Base-by-base conservation (phyloP, 2,797 vertebrate genomes). In the Urocyon cinereoargenteus region DNA sequence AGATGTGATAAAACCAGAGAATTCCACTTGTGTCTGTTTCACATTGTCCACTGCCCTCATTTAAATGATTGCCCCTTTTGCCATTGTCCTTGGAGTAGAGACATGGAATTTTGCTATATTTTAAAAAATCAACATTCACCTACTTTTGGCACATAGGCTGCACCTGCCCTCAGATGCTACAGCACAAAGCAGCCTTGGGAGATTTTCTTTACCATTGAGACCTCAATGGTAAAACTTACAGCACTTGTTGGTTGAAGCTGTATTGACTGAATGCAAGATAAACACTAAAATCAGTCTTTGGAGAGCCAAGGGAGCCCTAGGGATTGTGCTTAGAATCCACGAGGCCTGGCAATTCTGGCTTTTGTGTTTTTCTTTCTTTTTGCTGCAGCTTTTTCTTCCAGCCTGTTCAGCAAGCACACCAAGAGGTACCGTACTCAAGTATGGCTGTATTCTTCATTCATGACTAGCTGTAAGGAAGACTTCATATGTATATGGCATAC, bases 301-400 rank as follows among this genome's bases (percentile, higher is more conserved):
- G 97, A 91, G 95, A 98, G 86, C 90, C 83, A 87, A 97, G 77
- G 86, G 92, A 97, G 79, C 97, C 97, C 96, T 97, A 83, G 97
- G 98, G 97, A 94, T 97, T 97, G 94, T 91, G 90, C 92, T 45
- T 97, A 98, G 93, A 98, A 96, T 98, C 62, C 53, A 86, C 96
- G 89, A 96, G 93, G 94, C 97, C 86, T 97, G 91, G 97, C 93
- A 97, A 82, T 95, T 92, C 92, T 92, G 96, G 91, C 97, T 98
- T 97, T 98, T 97, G 96, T 81, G 64, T 97, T 97, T 98, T 81
- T 97, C 97, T 94, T 96, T 89, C 53, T 55, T 97, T 98, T 98
- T 68, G 75, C 92, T 95, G 66, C 83, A 97, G 87, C 68, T 82
- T 96, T 93, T 98, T 98, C 96, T 98, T 96, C 94, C 93, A 97